Base-by-base conservation (phyloP, 1,140 invertebrate species). In the Brachionus asplanchnoidis region DNA sequence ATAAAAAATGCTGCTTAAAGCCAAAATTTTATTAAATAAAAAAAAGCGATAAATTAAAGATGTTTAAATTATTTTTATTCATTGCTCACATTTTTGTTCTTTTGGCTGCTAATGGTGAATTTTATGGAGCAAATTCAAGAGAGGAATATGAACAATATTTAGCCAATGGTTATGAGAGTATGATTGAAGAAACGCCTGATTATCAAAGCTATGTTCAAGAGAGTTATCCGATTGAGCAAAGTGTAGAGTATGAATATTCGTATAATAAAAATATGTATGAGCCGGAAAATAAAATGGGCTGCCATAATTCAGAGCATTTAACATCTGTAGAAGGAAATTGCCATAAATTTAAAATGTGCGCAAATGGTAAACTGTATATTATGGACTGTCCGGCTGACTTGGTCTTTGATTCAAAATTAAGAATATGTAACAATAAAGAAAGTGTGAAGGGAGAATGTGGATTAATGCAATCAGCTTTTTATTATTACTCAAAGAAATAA, bases 341-440 rank as follows among this genome's bases (percentile, higher is more conserved):
- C 42, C 9, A 42, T 8, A 73, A 73, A 73, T 73, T 40, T 42
- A 73, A 73, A 44, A 40, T 42, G 36, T 80, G 77, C 40, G 42
- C 77, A 1, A 80, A 80, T 80, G 77, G 77, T 14, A 50, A n/a
- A 7, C 28, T 56, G 2, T n/a, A 28, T 9, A 32, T 80, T 1
- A 60, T 80, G 50, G 44, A 44, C n/a, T 80, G 77, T 26, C 50
- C 50, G 26, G 20, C 3, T 60, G 44, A 20, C 2, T 36, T 65
- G 28, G 77, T 80, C 1, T 80, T 80, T 53, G 77, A 80, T 65
- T 6, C 77, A 1, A 50, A 53, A 17, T 40, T 80, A n/a, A 80
- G 42, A 80, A 65, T 80, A n/a, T 80, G 77, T 23, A 80, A 80
- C n/a, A 17, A 11, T 20, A 28, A 28, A 28, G 77, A 80, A 40